A percentile compares a stretch with the other conserved stretches of the same genome.
Conservation (phyloP, 2,888 invertebrate genomes). For the Argynnis bischoffii region DNA sequence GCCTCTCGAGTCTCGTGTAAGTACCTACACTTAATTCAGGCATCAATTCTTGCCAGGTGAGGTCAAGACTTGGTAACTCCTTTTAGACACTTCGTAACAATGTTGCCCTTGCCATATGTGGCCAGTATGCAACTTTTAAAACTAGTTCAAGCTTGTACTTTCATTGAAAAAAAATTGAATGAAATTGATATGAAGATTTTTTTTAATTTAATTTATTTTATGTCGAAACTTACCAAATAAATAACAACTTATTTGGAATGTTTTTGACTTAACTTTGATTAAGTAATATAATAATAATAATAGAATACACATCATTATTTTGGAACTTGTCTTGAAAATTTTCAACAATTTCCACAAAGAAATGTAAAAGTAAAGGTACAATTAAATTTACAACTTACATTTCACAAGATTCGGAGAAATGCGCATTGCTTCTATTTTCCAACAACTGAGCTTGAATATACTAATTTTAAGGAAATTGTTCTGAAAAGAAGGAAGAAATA, state of each 20-base stretch:
- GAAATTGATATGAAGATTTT: too few relatives aligned
- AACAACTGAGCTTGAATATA: not conserved
- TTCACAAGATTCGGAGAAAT: constrained; percentile 13
- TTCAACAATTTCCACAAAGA: not conserved
- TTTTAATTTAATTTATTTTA: too few relatives aligned
- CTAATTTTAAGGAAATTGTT: constrained; percentile 3
- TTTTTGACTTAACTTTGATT: too few relatives aligned
- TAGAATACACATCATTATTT: not conserved
- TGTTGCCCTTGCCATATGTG: not conserved
- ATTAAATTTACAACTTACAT: constrained; percentile 7
- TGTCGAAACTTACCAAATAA: too few relatives aligned
- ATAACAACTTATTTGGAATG: too few relatives aligned
- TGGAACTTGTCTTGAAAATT: not conserved
- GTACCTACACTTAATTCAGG: not conserved
- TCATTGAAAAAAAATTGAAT: too few relatives aligned
- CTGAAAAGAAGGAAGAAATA: not conserved
- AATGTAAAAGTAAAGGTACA: not conserved
- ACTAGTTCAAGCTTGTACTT: too few relatives aligned
- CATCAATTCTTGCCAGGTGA: not conserved
- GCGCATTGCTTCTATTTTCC: constrained; percentile 6
- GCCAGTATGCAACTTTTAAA: too few relatives aligned
- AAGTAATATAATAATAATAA: too few relatives aligned
- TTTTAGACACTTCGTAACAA: constrained; percentile 8
- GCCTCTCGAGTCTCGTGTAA: not conserved
- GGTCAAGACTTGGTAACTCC: constrained; percentile 9